Evolutionary conservation across 2,888 invertebrate species (phyloP).

Genomic region (Megalurothrips usitatus): DNA sequence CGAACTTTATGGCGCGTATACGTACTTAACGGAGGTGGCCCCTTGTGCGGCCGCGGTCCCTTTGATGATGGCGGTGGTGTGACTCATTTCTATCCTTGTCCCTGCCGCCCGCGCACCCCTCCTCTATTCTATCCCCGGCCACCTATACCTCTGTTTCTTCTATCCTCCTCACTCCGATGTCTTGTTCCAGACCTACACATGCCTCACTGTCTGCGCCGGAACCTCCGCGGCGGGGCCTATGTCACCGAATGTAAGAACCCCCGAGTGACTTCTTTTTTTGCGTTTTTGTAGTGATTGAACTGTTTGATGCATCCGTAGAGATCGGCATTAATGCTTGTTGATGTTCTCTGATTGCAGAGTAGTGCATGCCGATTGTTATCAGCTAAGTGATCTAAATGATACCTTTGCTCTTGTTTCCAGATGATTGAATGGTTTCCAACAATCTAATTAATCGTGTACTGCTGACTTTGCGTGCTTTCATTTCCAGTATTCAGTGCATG

Average conservation of each 20-base stretch:
- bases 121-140: neutral
- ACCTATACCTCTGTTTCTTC: conserved; percentile 29
- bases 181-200: conserved; percentile 76
- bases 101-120: neutral
- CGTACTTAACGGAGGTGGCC: no score
- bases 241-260: conserved; percentile 66
- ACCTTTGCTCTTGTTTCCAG: no score
- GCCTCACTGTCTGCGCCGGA: conserved; percentile 86
- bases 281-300: conserved; percentile 27
- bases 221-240: conserved; percentile 60
- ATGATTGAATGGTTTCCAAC: no score
- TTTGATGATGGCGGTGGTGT: no score
- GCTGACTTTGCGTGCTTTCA: no score
- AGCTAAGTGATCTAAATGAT: no score
- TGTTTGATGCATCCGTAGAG: neutral
- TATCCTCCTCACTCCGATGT: no score
- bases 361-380: neutral
- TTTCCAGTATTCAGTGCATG: no score
- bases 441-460: no score
- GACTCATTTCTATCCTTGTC: neutral
- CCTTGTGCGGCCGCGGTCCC: neutral
- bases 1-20: no score
- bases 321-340: conserved; percentile 16
- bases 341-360: neutral
- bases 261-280: conserved; percentile 35